Evolutionary conservation across 2,797 vertebrate genomes (phyloP).

Genomic region (Hephaestus fuliginosus): DNA sequence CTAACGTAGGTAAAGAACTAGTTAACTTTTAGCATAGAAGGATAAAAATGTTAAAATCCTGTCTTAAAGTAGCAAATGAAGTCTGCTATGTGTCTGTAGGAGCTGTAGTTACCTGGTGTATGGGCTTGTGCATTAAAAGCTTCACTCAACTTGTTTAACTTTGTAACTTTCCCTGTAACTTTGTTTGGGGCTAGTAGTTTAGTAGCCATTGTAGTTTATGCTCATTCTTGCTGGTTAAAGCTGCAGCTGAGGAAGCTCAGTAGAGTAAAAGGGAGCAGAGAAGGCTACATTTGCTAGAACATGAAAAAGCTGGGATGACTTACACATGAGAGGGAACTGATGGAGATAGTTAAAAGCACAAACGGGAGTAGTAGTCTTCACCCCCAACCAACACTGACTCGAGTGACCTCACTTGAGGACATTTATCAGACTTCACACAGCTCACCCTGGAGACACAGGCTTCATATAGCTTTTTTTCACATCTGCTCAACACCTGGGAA

Average conservation of each 20-base stretch:
- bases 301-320: background rate
- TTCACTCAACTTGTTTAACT: too few species aligned
- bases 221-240: too few species aligned
- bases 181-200: too few species aligned
- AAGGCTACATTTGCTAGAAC: background rate
- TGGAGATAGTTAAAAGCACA: background rate
- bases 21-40: too few species aligned
- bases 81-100: too few species aligned
- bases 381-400: background rate
- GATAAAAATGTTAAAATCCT: too few species aligned
- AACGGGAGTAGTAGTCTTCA: background rate
- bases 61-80: too few species aligned
- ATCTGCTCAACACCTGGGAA: background rate
- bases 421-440: background rate
- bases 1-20: too few species aligned
- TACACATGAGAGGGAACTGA: background rate
- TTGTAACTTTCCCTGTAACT: too few species aligned
- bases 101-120: too few species aligned
- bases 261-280: background rate
- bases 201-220: too few species aligned
- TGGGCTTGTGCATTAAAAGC: too few species aligned
- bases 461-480: background rate
- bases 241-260: background rate
- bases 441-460: background rate
- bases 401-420: background rate